Evolutionary conservation across 2,113 vertebrate species (phyloP).

Genomic region (Ellobius talpinus): DNA sequence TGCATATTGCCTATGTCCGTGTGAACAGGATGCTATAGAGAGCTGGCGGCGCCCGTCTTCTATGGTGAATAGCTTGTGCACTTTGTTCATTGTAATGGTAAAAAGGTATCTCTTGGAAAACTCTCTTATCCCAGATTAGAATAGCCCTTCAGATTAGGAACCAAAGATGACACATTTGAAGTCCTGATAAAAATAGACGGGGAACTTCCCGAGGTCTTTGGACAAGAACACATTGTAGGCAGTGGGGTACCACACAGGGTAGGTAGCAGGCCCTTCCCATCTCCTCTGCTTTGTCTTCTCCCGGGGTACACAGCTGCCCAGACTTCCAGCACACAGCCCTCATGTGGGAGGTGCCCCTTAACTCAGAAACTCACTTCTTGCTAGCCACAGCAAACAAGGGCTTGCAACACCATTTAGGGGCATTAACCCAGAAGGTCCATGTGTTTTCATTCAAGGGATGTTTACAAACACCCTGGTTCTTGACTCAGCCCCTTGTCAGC

Average conservation of each 20-base stretch:
- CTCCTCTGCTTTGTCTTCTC: not conserved
- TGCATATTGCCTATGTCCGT: not conserved
- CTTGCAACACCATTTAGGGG: not conserved
- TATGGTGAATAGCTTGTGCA: not conserved
- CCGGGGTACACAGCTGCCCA: not conserved
- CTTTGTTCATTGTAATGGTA: not conserved
- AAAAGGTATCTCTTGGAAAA: not conserved
- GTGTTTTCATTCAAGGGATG: slow-evolving; percentile 25
- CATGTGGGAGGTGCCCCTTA: accelerated
- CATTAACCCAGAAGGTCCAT: not conserved
- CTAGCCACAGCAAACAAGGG: not conserved
- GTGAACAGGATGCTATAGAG: not conserved
- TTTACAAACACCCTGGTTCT: slow-evolving; percentile 54
- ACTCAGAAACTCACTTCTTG: not conserved
- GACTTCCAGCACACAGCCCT: not conserved
- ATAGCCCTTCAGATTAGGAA: not conserved
- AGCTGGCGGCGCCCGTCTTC: not conserved
- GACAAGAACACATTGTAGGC: not conserved
- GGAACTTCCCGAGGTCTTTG: not conserved
- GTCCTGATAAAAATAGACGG: not conserved
- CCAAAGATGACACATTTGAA: not conserved
- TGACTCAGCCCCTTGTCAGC: slow-evolving; percentile 20
- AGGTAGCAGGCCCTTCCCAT: not conserved
- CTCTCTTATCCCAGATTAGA: not conserved
- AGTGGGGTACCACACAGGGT: accelerated